Evolutionary conservation across 2,113 vertebrate species (phyloP).

Genomic region (Spilogale gracilis): DNA sequence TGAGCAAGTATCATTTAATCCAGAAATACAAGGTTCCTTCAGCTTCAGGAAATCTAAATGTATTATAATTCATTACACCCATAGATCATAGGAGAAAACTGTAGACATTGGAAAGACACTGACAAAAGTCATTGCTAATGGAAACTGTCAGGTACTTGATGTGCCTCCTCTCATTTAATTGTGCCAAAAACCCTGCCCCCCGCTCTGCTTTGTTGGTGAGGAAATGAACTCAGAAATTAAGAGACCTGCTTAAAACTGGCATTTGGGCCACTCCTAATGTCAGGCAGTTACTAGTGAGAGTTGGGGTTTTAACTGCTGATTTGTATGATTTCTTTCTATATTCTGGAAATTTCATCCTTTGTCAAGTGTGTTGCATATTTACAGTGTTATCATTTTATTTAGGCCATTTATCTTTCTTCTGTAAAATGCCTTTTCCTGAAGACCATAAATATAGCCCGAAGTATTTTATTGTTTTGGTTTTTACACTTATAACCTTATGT

Average conservation of each 20-base stretch:
- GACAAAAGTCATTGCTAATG: not conserved
- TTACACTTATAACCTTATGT: not conserved
- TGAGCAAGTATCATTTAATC: not conserved
- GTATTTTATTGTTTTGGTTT: not conserved
- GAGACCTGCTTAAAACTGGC: not conserved
- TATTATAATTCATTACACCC: not conserved
- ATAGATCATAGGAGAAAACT: not conserved
- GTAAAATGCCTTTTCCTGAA: not conserved
- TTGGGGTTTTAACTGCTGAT: not conserved
- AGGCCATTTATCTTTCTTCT: not conserved
- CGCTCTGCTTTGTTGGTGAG: not conserved
- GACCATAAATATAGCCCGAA: not conserved
- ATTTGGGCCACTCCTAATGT: not conserved
- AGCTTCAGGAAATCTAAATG: not conserved
- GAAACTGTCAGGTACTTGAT: not conserved
- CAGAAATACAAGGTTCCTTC: not conserved
- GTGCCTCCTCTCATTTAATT: not conserved
- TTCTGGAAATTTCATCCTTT: not conserved
- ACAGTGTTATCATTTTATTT: not conserved
- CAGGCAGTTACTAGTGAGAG: too few species aligned
- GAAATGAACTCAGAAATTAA: not conserved
- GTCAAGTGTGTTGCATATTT: not conserved
- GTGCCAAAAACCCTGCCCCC: not conserved
- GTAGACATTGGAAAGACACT: not conserved
- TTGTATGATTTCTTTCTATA: not conserved